Conservation (phyloP, 2,797 vertebrate genomes). For the Muscicapa comitata region DNA sequence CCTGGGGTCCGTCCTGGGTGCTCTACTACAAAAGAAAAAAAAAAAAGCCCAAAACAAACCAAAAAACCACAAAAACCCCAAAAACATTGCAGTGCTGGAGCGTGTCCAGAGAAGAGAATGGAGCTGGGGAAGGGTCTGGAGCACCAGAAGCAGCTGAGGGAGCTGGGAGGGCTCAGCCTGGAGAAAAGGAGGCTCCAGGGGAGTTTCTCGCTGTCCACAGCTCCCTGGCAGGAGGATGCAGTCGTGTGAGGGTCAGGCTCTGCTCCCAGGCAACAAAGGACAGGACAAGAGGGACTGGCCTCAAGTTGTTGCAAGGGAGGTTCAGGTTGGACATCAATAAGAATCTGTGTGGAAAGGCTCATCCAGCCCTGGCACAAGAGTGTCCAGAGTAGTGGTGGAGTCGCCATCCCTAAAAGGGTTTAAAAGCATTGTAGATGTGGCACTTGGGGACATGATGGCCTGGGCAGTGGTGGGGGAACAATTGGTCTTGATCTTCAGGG, state of each 20-base stretch:
- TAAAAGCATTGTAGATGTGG: background rate
- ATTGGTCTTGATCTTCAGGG: background rate
- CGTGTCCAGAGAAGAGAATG: background rate
- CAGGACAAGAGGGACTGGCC: background rate
- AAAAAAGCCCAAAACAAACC: no score
- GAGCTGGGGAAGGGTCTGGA: background rate
- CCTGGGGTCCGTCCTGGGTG: background rate
- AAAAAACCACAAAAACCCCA: no score
- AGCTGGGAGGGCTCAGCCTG: background rate
- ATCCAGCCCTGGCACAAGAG: background rate
- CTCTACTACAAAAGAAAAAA: background rate
- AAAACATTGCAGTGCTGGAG: background rate
- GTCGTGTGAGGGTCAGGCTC: background rate
- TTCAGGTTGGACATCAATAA: background rate
- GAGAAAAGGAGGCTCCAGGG: background rate
- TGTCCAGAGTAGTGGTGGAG: background rate
- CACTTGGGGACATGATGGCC: background rate
- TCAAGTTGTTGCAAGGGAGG: background rate
- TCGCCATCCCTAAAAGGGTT: background rate
- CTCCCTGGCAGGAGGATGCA: background rate
- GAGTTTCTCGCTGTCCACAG: background rate
- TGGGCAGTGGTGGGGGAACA: background rate
- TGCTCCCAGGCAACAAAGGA: background rate
- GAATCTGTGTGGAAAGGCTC: background rate
- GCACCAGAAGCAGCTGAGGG: background rate